Evolutionary conservation across 23 tunicate genomes (phyloP), one percentile per base, ranked within the genome.

Genomic region (Oikopleura dioica): DNA sequence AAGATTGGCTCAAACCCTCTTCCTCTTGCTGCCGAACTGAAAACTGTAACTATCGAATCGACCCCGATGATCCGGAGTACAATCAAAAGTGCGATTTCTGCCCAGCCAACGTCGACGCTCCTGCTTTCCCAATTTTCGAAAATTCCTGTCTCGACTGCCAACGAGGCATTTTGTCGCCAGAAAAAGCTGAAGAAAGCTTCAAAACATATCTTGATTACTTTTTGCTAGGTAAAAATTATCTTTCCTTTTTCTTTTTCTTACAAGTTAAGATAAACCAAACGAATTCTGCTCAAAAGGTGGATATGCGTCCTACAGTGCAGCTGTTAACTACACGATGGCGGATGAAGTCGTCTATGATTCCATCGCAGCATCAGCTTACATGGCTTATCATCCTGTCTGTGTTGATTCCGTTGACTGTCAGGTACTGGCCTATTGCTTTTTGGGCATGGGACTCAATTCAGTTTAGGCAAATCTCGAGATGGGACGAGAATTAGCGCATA

Each of bases 301-400:
- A 0, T 95, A 92, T 83, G 87, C 99, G 24, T 83, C 89, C 0
- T 92, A 92, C 36, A 95, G 99, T 16, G 79, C 81, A 38, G 99
- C 99, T 1, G 83, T 92, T 26, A 76, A 82, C 51, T 78, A 86
- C 33, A 78, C 76, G 24, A 30, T 76, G 1, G 33, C 4, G 9
- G 26, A 63, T 63, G 72, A 28, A 16, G 5, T 12, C 26, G 33
- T 12, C 16, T 63, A 63, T 28, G 83, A 58, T 24, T 79, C 78
- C 1, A 84, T 92, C n/a, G 78, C 76, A 1, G 95, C 84, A 1
- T 77, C 81, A 30, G 83, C 86, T 38, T 92, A 82, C 76, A 80
- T 86, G 88, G 69, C 95, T 21, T 92, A 82, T 58, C 99, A 92
- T 80, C 82, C 95, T 38, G 92, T 92, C 38, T 92, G 99, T 50